Base-by-base conservation (phyloP, 1,140 invertebrate genomes). In the Sycophaga agraensis region DNA sequence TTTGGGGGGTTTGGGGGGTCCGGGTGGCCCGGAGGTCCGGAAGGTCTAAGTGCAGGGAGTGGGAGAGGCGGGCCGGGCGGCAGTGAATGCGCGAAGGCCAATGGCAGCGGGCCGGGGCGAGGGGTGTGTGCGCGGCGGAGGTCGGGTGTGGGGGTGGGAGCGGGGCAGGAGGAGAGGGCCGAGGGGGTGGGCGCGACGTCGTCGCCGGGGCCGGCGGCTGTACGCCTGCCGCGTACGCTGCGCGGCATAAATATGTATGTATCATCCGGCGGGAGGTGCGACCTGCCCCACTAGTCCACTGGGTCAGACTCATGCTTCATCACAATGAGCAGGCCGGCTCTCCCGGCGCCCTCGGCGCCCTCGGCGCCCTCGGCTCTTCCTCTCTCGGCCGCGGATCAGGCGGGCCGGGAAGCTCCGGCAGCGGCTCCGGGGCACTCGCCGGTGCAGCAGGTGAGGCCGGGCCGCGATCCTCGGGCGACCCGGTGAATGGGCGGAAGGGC, bases 161-260 rank as follows among this genome's bases (percentile, higher is more conserved):
- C 16, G 24, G 28, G 19, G 19, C 1, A 26, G 51, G 12, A 39
- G 39, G 34, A 28, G 34, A 39, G 43, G 9, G 26, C 4, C 14
- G 12, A 5, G 12, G 16, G 31, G 14, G 31, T 24, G 9, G 7
- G 1, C 19, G 28, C 3, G 28, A 35, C 28, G 7, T 19, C 22
- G 28, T 12, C 16, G 24, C 16, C 7, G 11, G 11, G 4, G 46
- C 6, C 6, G 42, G 42, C 14, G 9, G 21, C 14, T 21, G 42
- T 14, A 24, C 8, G n/a, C n/a, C n/a, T n/a, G n/a, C n/a, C n/a
- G n/a, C n/a, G 16, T 26, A 3, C 24, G 70, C 65, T 73, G 76
- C 75, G 73, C 77, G 78, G 78, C 77, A 80, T 80, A 81, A 81
- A 81, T 80, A 81, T 81, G 79, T 80, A 81, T 81, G 78, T 79